Base-by-base conservation (phyloP, 2,888 invertebrate species). In the Cabera pusaria region DNA sequence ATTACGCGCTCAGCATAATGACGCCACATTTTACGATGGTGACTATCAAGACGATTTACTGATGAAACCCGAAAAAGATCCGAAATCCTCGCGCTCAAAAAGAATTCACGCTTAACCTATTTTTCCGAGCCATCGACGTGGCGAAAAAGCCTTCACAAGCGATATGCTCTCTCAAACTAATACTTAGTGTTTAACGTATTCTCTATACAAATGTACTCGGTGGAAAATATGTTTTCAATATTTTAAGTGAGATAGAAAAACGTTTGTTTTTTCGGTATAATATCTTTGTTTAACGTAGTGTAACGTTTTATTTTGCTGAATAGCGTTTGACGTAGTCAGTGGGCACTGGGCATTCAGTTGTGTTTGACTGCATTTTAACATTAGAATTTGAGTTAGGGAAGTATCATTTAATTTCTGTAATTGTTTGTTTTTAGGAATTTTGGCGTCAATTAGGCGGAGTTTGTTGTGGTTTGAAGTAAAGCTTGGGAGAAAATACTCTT, bases 71-170 rank as follows among this genome's bases (percentile, higher is more conserved):
- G 5, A 34, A 37, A 43, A 44, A 40, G 19, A 33, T 37, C 36
- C 51, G 36, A 44, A 56, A 57, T 56, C 55, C 59, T 44, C 11
- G 10, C 6, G 18, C 31, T 26, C 45, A 43, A 51, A 39, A 16
- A 2, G 36, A 34, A 33, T 43, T 43, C 48, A 48, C 35, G 31
- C 44, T 40, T 42, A 39, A 41, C 40, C 32, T 43, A 45, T 63
- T 49, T 50, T 65, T 63, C 61, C 64, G 52, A 49, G 28, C 56
- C 52, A 58, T 57, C 58, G 58, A 29, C 51, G 56, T 43, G 28
- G 50, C 53, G 52, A 50, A 45, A 59, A 52, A 48, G 49, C 49
- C 44, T 56, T 56, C 53, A 50, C 57, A 50, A 56, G 52, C 52
- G 53, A 58, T 52, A 49, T 49, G 55, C 46, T 43, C 41, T 31